Conservation (phyloP, 2,888 invertebrate genomes). For the Monopis laevigella region DNA sequence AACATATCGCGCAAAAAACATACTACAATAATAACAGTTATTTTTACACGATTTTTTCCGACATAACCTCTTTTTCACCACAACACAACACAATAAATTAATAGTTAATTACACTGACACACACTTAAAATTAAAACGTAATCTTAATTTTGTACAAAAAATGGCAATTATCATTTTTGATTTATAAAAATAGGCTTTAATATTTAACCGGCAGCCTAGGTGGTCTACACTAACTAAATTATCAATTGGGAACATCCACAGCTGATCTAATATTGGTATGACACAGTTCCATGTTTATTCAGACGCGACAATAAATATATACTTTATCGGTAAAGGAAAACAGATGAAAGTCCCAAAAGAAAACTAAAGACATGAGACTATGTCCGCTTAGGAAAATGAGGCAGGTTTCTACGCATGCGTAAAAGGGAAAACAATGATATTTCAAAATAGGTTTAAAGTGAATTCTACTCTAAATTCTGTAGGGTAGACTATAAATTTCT, state of each 20-base stretch:
- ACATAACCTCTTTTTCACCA: conserved; percentile 2
- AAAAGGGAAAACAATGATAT: conserved; percentile 21
- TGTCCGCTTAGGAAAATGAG: conserved; percentile 32
- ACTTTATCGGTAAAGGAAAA: conserved; percentile 29
- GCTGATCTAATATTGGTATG: conserved; percentile 52
- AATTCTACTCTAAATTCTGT: not conserved
- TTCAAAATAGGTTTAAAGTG: not conserved
- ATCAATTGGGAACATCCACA: conserved; percentile 51
- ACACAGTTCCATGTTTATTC: conserved; percentile 31
- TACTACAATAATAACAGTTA: too few relatives aligned
- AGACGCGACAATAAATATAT: conserved; percentile 26
- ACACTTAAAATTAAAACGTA: not conserved
- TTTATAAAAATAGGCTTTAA: conserved; percentile 8
- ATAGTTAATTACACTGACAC: not conserved
- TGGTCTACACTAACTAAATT: conserved; percentile 47
- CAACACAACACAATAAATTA: not conserved
- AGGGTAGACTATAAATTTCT: not conserved
- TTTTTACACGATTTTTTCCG: too few relatives aligned
- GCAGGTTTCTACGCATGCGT: conserved; percentile 50
- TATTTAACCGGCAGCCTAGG: conserved; percentile 31
- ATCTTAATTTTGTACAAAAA: too few relatives aligned
- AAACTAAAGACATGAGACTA: conserved; percentile 29
- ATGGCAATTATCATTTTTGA: too few relatives aligned
- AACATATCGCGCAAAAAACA: too few relatives aligned
- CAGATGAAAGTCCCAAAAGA: conserved; percentile 30